Conservation (phyloP, 1,140 invertebrate species). For the Potamilus streckersoni region DNA sequence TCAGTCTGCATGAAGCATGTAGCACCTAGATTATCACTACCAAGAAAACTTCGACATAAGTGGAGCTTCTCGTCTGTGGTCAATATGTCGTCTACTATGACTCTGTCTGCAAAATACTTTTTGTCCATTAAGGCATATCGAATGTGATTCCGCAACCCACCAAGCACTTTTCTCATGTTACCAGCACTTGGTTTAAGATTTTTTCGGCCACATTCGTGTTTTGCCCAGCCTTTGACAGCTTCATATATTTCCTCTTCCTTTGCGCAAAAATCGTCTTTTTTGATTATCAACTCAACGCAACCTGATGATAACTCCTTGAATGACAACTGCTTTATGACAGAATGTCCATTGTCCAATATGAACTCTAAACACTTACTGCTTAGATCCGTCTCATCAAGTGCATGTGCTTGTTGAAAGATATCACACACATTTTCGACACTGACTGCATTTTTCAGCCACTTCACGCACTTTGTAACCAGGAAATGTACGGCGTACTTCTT, state of each 20-base stretch:
- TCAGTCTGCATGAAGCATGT: too few relatives aligned
- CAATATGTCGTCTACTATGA: too few relatives aligned
- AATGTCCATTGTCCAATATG: slow-evolving; percentile 23
- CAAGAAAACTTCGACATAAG: too few relatives aligned
- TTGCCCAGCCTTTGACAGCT: slow-evolving; percentile 10
- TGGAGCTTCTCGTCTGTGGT: slow-evolving; percentile 7
- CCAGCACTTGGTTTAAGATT: slow-evolving; percentile 13
- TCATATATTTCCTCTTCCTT: slow-evolving; percentile 16
- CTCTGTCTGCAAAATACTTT: too few relatives aligned
- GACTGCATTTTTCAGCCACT: slow-evolving; percentile 20
- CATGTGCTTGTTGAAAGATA: slow-evolving; percentile 26
- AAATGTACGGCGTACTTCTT: slow-evolving; percentile 27
- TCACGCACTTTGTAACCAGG: slow-evolving; percentile 22
- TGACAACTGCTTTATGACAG: slow-evolving; percentile 12
- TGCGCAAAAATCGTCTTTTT: slow-evolving; percentile 20
- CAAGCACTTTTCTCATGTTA: slow-evolving; percentile 5
- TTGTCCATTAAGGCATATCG: too few relatives aligned
- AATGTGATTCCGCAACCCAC: too few relatives aligned
- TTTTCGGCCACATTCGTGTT: slow-evolving; percentile 16
- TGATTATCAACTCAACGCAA: slow-evolving; percentile 21
- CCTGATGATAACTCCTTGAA: slow-evolving; percentile 26
- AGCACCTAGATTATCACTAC: too few relatives aligned
- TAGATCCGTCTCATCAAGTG: slow-evolving; percentile 19
- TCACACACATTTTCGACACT: slow-evolving; percentile 30
- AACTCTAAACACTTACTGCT: slow-evolving; percentile 27